A percentile compares a stretch with the other conserved stretches of the same genome.
Conservation (phyloP, 2,113 vertebrate genomes). For the Illadopsis cleaveri region DNA sequence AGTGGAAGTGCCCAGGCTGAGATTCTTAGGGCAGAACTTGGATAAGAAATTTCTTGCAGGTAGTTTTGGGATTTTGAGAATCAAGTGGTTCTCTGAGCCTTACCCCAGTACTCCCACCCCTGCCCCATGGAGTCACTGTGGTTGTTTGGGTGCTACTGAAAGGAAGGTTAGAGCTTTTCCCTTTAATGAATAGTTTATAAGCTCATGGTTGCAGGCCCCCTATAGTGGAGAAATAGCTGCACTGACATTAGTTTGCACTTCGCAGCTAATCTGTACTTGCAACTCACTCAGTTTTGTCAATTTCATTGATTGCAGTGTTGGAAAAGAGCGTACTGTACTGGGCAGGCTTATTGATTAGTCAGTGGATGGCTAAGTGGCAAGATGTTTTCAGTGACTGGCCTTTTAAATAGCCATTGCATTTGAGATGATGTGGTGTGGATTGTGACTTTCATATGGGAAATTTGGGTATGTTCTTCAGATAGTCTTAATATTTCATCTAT, state of each 20-base stretch:
- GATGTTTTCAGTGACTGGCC: not conserved
- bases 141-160: not conserved
- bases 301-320: not conserved
- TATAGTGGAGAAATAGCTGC: not conserved
- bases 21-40: not conserved
- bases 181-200: not conserved
- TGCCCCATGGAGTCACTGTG: rapidly evolving
- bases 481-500: not conserved
- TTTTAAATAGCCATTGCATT: not conserved
- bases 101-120: not conserved
- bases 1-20: not conserved
- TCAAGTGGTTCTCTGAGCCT: not conserved
- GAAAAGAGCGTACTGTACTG: not conserved
- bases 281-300: not conserved
- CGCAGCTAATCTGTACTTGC: not conserved
- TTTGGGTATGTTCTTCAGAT: not conserved
- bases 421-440: not conserved
- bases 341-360: not conserved
- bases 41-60: not conserved
- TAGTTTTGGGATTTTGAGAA: not conserved
- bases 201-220: not conserved
- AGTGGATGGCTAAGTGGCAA: not conserved
- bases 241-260: not conserved
- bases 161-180: not conserved
- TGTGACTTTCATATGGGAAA: not conserved